phyloP scores from a whole-genome alignment of 2,888 invertebrate species.

The Pollenia amentaria region DNA sequence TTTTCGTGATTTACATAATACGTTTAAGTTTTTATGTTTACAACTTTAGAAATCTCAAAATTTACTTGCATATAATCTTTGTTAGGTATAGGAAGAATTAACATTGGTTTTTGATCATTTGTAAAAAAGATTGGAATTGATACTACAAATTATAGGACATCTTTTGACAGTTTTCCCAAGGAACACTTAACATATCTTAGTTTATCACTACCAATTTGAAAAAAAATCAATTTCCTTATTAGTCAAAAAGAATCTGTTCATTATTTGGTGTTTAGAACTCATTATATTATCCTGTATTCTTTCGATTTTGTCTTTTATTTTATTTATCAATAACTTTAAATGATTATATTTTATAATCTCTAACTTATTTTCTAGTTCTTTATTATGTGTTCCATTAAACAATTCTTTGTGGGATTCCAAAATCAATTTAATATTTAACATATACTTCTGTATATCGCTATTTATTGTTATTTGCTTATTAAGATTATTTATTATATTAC shows the following conservation, averaged over 20 bases:
- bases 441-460: not conserved
- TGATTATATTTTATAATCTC: not conserved
- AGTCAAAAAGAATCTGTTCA: too few relatives aligned
- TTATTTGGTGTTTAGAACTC: constrained; percentile 5
- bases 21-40: too few relatives aligned
- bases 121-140: not conserved
- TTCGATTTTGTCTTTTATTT: constrained; percentile 7
- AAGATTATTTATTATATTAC: not conserved
- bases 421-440: constrained; percentile 1
- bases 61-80: too few relatives aligned
- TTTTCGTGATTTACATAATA: too few relatives aligned
- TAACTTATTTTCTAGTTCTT: constrained; percentile 3
- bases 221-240: not conserved
- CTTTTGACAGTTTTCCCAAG: constrained; percentile 6
- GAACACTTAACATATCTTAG: too few relatives aligned
- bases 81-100: too few relatives aligned
- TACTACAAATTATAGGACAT: not conserved
- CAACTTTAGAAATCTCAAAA: too few relatives aligned
- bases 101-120: too few relatives aligned
- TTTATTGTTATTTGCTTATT: constrained; percentile 5
- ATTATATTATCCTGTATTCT: too few relatives aligned
- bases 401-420: not conserved
- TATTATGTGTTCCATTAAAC: not conserved
- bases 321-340: not conserved
- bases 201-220: too few relatives aligned